These are phyloP conservation scores for Dryoscopus gambensis DNA, from an alignment of 2,113 vertebrate genomes.

Conservation along the genomic window DNA sequence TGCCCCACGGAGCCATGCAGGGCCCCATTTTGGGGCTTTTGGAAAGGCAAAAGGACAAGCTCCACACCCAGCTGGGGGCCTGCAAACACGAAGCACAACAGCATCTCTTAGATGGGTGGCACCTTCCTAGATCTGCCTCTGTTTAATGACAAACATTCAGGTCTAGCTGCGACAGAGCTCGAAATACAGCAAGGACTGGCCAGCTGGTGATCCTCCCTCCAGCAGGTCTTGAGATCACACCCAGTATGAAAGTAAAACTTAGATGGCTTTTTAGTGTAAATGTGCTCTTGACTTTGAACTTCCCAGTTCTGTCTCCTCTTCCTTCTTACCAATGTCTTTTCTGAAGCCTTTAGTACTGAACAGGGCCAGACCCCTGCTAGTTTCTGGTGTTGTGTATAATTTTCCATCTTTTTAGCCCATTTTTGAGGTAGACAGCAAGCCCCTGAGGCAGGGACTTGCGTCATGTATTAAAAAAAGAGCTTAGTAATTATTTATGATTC, in stretches of 20 bases:
- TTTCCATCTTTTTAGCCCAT: neutral
- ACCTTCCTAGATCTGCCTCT: neutral
- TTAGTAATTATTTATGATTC: constrained; percentile 17
- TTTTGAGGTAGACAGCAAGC: neutral
- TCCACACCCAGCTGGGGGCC: neutral
- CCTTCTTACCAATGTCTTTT: neutral
- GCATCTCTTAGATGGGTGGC: no score
- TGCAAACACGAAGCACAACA: neutral
- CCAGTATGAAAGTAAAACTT: neutral
- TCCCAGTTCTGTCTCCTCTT: neutral
- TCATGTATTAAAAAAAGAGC: neutral
- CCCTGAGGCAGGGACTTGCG: neutral
- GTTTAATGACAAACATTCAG: neutral
- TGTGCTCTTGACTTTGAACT: neutral
- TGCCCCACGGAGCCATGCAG: neutral
- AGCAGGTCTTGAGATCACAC: neutral
- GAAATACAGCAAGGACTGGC: neutral
- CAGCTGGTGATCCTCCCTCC: neutral
- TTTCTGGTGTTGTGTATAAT: neutral
- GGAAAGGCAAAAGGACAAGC: neutral
- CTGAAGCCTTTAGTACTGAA: neutral
- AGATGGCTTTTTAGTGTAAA: neutral
- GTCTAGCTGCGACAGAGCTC: neutral
- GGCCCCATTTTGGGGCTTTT: neutral
- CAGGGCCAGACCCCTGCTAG: neutral